These are phyloP conservation scores for Lasioglossum villosulum DNA, from an alignment of 2,888 invertebrate species.

Conservation along the genomic window DNA sequence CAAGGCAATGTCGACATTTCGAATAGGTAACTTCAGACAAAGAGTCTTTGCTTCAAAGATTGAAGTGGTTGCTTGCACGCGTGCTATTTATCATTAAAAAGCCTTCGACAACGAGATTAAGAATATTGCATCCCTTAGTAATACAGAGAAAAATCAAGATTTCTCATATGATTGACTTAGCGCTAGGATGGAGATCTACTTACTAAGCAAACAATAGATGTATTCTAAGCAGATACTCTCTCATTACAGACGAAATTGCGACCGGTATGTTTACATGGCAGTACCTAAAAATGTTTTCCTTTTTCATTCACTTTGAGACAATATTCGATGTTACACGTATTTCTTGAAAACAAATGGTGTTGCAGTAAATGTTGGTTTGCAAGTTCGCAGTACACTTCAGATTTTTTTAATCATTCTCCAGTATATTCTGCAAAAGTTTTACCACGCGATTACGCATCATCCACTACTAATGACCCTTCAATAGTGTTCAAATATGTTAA, in stretches of 20 bases:
- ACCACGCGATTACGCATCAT: constrained; percentile 36
- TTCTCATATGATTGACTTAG: constrained; percentile 66
- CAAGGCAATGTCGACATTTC: constrained; percentile 47
- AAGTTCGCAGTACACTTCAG: constrained; percentile 36
- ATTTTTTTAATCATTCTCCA: constrained; percentile 23
- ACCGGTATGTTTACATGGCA: constrained; percentile 63
- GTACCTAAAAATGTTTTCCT: constrained; percentile 41
- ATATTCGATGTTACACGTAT: constrained; percentile 33
- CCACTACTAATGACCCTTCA: constrained; percentile 41
- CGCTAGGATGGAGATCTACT: constrained; percentile 60
- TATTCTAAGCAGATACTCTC: constrained; percentile 67
- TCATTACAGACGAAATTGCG: constrained; percentile 61
- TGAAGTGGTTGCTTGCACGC: constrained; percentile 54
- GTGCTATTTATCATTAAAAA: constrained; percentile 64
- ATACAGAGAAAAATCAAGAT: constrained; percentile 59
- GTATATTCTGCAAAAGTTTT: constrained; percentile 35
- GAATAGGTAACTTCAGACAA: constrained; percentile 69
- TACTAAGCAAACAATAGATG: constrained; percentile 61
- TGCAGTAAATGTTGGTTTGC: constrained; percentile 45
- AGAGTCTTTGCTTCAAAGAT: constrained; percentile 55
- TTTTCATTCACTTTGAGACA: constrained; percentile 55
- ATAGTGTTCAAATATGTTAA: constrained; percentile 47
- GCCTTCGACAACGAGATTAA: constrained; percentile 72
- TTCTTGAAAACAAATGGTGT: constrained; percentile 40
- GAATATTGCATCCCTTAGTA: constrained; percentile 61